These are phyloP conservation scores for Cathartes aura DNA, from an alignment of 2,113 vertebrate species.

Conservation along the genomic window DNA sequence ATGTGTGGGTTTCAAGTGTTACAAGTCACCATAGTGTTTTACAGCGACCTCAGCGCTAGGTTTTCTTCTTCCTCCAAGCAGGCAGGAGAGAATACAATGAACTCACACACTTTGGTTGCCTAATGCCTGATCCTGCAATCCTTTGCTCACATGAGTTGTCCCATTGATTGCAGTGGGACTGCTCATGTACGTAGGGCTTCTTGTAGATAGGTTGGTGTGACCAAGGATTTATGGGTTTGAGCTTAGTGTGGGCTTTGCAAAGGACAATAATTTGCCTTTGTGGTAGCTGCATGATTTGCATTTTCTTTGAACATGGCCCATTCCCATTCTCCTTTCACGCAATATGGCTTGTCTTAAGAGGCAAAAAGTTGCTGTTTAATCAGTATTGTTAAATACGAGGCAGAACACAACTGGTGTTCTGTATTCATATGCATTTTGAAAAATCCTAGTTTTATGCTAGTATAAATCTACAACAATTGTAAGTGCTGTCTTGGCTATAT, in stretches of 20 bases:
- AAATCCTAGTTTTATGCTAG: not conserved
- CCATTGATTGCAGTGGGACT: not conserved
- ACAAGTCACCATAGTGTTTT: not conserved
- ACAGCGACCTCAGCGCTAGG: conserved; percentile 1
- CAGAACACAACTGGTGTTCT: not conserved
- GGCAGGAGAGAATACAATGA: not conserved
- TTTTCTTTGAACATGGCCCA: not conserved
- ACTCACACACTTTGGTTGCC: not conserved
- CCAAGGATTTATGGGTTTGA: not conserved
- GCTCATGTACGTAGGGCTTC: not conserved
- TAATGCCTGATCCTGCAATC: not conserved
- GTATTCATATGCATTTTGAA: not conserved
- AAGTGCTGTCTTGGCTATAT: not conserved
- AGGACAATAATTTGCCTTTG: conserved; percentile 17
- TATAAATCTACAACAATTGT: not conserved
- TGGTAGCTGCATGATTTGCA: not conserved
- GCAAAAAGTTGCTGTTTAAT: not conserved
- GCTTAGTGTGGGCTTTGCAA: conserved; percentile 19
- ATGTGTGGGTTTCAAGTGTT: not conserved
- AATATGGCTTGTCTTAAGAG: not conserved
- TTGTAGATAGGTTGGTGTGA: not conserved
- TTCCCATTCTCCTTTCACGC: conserved; percentile 22
- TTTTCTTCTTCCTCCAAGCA: conserved; percentile 8
- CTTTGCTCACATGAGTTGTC: not conserved
- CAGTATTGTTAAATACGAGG: not conserved